These are phyloP conservation scores for Equus przewalskii DNA, from an alignment of 2,113 vertebrate species.

Conservation along the genomic window DNA sequence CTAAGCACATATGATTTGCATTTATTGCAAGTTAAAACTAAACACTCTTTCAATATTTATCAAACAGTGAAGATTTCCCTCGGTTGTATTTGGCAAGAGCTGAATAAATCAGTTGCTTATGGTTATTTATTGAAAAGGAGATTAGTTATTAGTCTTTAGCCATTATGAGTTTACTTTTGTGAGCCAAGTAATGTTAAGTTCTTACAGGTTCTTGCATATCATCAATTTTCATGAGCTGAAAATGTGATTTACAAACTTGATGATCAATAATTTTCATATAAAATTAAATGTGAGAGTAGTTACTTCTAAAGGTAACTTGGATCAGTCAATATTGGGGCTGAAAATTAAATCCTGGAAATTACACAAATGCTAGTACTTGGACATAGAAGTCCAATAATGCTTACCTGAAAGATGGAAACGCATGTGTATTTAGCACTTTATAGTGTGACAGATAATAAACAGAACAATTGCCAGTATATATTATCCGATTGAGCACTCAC, in stretches of 20 bases:
- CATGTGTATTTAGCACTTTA: not conserved
- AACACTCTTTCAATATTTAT: conserved; percentile 49
- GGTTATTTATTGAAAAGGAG: conserved; percentile 35
- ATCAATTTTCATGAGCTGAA: not conserved
- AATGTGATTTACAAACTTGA: not conserved
- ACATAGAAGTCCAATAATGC: not conserved
- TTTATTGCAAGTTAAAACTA: conserved; percentile 24
- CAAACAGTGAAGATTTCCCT: conserved; percentile 30
- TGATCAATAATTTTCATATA: not conserved
- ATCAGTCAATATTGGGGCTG: not conserved
- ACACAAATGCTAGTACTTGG: not conserved
- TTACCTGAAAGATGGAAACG: not conserved
- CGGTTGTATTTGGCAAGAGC: not conserved
- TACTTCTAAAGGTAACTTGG: not conserved
- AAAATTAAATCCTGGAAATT: conserved; percentile 5
- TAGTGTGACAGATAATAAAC: not conserved
- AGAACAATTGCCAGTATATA: not conserved
- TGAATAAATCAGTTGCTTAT: not conserved
- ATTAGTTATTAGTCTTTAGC: not conserved
- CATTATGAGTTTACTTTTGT: conserved; percentile 46
- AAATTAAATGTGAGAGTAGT: not conserved
- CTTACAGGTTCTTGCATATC: conserved; percentile 3
- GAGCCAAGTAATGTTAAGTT: not conserved
- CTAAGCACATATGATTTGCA: conserved; percentile 19
- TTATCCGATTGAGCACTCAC: not conserved